Percentiles rank a stretch among this genome's conserved stretches.
Evolutionary conservation across 2,113 vertebrate species (phyloP).

Genomic region (Eclectus roratus): DNA sequence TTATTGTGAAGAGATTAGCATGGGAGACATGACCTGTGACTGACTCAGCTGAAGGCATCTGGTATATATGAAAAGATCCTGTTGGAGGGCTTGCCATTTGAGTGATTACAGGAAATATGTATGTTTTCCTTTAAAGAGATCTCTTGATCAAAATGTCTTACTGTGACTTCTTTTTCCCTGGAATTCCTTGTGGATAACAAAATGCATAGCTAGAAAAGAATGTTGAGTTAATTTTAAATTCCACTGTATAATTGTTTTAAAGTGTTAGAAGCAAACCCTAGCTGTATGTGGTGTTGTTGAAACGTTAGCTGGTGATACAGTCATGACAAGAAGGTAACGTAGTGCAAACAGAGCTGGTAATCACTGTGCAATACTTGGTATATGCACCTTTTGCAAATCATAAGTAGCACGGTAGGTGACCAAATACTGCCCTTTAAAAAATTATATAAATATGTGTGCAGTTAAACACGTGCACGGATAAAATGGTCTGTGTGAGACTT

Average conservation of each 20-base stretch:
- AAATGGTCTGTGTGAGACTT: not conserved
- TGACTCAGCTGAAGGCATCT: conserved; percentile 45
- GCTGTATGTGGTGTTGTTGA: rapidly evolving
- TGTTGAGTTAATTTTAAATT: conserved; percentile 17
- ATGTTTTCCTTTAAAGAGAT: conserved; percentile 58
- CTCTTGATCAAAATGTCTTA: conserved; percentile 35
- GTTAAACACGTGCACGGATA: not conserved
- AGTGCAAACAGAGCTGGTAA: not conserved
- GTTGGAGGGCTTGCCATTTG: conserved; percentile 32
- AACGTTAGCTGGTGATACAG: not conserved
- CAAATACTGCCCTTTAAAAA: not conserved
- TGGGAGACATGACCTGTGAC: conserved; percentile 52
- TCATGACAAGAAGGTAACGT: not conserved
- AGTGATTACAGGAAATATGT: conserved; percentile 60
- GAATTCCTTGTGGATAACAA: conserved; percentile 42
- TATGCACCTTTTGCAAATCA: not conserved
- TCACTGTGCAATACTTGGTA: not conserved
- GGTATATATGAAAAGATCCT: conserved; percentile 46
- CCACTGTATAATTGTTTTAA: not conserved
- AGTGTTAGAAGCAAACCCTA: not conserved
- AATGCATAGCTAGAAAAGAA: conserved; percentile 8
- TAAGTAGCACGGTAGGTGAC: not conserved
- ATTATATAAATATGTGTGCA: not conserved
- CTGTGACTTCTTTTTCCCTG: conserved; percentile 18
- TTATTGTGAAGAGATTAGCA: conserved; percentile 68